Conservation (phyloP, 1,140 invertebrate species). For the Ylistrum balloti region DNA sequence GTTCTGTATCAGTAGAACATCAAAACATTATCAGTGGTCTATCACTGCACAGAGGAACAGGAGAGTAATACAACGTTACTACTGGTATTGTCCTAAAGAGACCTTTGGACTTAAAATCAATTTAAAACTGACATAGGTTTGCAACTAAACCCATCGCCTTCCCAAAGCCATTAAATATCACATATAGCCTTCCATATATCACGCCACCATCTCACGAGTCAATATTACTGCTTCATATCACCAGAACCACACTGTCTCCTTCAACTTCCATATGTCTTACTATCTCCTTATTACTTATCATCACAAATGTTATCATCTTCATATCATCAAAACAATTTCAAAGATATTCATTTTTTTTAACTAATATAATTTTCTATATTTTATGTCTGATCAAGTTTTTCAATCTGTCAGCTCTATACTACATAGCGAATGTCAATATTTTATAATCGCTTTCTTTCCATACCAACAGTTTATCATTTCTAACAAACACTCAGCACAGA, state of each 20-base stretch:
- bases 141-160: constrained; percentile 24
- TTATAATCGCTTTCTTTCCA: no score
- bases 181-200: neutral
- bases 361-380: no score
- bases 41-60: neutral
- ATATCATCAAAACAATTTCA: neutral
- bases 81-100: constrained; percentile 8
- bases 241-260: neutral
- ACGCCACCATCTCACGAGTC: neutral
- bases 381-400: no score
- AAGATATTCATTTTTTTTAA: no score
- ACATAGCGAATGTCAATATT: no score
- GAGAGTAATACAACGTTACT: neutral
- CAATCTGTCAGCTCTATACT: no score
- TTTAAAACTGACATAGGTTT: constrained; percentile 40
- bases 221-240: neutral
- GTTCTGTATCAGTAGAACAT: neutral
- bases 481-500: no score
- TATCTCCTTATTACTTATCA: neutral
- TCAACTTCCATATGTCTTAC: no score
- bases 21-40: neutral
- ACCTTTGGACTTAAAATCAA: constrained; percentile 39
- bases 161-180: constrained; percentile 23
- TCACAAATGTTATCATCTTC: neutral
- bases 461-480: no score